Evolutionary conservation across 2,888 invertebrate species (phyloP).

Genomic region (Drosophila mimica): DNA sequence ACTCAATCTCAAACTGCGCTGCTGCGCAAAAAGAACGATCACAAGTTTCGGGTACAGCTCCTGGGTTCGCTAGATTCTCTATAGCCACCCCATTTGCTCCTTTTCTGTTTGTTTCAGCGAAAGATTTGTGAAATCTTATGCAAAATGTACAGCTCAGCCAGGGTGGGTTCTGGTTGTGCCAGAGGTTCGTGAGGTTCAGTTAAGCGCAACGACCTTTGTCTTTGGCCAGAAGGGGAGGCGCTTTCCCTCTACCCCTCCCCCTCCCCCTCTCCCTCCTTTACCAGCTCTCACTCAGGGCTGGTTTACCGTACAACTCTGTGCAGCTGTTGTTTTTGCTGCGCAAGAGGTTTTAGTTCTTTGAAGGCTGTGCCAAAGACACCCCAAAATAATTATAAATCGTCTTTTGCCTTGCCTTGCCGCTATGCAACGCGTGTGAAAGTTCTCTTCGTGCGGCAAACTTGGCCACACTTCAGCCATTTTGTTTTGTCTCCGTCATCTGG

Average conservation of each 20-base stretch:
- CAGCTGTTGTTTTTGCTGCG: constrained; percentile 71
- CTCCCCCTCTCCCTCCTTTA: neutral
- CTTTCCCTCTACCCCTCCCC: constrained; percentile 37
- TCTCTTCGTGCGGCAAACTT: constrained; percentile 40
- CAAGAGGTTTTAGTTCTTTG: constrained; percentile 49
- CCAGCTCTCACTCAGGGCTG: neutral
- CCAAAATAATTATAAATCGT: constrained; percentile 55
- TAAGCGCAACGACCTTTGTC: constrained; percentile 80
- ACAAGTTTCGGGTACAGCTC: constrained; percentile 56
- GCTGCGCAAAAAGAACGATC: constrained; percentile 75
- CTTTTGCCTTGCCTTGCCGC: constrained; percentile 43
- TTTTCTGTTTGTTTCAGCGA: constrained; percentile 12
- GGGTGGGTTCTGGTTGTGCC: constrained; percentile 43
- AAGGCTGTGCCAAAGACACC: constrained; percentile 66
- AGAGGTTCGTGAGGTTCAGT: constrained; percentile 47
- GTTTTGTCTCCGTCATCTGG: constrained; percentile 52
- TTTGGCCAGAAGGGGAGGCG: constrained; percentile 49
- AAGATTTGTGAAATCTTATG: constrained; percentile 71
- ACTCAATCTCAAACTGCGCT: constrained; percentile 10
- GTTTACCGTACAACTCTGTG: constrained; percentile 31
- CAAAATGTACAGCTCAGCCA: constrained; percentile 66
- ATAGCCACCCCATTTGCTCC: constrained; percentile 57
- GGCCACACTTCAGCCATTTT: constrained; percentile 78
- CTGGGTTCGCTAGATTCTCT: neutral
- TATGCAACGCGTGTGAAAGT: constrained; percentile 77